Conservation (phyloP, 2,888 invertebrate species). For the Drosophila pseudotakahashii region DNA sequence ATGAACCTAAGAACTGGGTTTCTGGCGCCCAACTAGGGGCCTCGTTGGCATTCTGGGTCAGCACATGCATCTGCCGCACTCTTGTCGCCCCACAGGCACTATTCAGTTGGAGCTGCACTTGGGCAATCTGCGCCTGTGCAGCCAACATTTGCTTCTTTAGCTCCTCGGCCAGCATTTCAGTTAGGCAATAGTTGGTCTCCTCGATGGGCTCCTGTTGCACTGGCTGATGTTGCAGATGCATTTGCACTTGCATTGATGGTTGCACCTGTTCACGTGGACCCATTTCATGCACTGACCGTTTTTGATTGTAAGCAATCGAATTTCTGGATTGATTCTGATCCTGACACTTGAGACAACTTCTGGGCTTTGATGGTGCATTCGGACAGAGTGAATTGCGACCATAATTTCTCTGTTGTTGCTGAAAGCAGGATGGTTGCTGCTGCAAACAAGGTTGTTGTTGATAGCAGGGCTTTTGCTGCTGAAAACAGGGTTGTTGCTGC, state of each 20-base stretch:
- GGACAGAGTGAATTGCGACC: neutral
- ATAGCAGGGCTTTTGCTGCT: neutral
- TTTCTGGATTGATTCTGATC: neutral
- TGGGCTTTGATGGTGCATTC: neutral
- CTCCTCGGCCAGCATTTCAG: constrained; percentile 61
- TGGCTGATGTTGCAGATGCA: neutral
- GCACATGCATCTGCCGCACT: constrained; percentile 7
- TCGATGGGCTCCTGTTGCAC: neutral
- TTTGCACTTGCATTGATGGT: neutral
- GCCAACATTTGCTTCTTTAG: constrained; percentile 56
- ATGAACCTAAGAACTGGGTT: neutral
- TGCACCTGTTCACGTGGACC: neutral
- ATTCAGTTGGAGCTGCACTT: constrained; percentile 54
- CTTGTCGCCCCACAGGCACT: constrained; percentile 27
- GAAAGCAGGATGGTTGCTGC: neutral
- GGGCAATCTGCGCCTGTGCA: constrained; percentile 61
- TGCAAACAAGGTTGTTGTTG: neutral
- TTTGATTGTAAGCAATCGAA: neutral
- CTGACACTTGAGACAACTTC: constrained; percentile 10
- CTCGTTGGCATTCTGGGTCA: neutral
- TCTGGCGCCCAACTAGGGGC: neutral
- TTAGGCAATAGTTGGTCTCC: constrained; percentile 31
- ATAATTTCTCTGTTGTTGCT: constrained; percentile 5
- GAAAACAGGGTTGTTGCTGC: neutral
- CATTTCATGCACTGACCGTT: neutral